These are phyloP conservation scores for Eustalomyia histrio DNA, from an alignment of 2,888 invertebrate genomes.

Conservation along the genomic window DNA sequence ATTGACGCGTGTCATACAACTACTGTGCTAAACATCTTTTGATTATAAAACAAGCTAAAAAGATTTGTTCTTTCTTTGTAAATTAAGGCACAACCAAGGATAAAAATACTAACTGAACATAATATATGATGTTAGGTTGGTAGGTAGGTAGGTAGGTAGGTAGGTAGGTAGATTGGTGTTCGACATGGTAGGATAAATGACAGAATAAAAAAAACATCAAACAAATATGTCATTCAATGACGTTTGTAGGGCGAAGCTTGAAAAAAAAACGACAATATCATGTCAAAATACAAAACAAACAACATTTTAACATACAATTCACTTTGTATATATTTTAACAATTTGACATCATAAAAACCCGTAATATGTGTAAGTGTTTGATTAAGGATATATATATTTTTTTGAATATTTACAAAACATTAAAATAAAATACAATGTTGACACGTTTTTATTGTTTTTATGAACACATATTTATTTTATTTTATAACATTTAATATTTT, in stretches of 20 bases:
- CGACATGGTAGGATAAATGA: neutral
- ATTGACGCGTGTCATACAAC: neutral
- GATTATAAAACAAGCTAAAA: neutral
- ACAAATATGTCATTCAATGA: slow-evolving; percentile 17
- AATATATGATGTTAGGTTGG: too few relatives aligned
- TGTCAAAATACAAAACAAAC: neutral
- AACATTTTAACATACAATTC: neutral
- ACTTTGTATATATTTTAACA: neutral
- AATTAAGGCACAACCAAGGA: neutral
- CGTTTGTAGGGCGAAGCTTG: slow-evolving; percentile 18
- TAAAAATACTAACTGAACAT: neutral
- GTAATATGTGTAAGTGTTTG: neutral
- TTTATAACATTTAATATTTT: too few relatives aligned
- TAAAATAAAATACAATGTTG: neutral
- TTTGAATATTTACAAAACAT: slow-evolving; percentile 35
- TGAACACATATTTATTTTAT: too few relatives aligned
- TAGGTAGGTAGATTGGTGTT: too few relatives aligned
- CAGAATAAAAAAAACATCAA: slow-evolving; percentile 18
- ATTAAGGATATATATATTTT: neutral
- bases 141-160: too few relatives aligned
- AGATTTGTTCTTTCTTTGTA: neutral
- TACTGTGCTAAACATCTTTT: neutral
- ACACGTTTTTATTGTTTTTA: slow-evolving; percentile 37
- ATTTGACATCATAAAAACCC: neutral
- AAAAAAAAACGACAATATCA: neutral